These are phyloP conservation scores for Machaerirhynchus nigripectus DNA, from an alignment of 2,113 vertebrate genomes.

Conservation along the genomic window DNA sequence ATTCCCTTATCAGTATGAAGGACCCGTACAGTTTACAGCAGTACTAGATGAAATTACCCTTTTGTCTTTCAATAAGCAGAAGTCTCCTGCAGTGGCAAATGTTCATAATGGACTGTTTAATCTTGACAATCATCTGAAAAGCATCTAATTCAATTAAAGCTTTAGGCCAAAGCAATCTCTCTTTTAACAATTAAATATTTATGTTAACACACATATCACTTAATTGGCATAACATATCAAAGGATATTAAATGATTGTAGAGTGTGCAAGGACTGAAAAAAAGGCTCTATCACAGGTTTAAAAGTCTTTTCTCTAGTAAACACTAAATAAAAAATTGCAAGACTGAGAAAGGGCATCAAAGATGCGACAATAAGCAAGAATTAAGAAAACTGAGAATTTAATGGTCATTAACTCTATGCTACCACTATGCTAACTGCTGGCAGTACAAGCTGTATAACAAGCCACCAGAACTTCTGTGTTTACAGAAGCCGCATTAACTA, in stretches of 20 bases:
- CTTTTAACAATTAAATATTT: conserved; percentile 63
- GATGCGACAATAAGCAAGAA: neutral
- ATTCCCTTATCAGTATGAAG: conserved; percentile 47
- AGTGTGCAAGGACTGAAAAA: neutral
- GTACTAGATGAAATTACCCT: conserved; percentile 50
- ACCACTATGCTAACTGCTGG: neutral
- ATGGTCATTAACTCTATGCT: neutral
- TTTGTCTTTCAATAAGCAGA: conserved; percentile 60
- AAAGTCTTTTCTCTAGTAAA: neutral
- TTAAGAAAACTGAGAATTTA: neutral
- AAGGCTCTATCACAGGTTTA: neutral
- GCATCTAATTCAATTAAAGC: conserved; percentile 63
- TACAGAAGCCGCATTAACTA: neutral
- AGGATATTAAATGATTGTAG: neutral
- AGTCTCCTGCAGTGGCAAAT: conserved; percentile 50
- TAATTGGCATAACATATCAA: conserved; percentile 41
- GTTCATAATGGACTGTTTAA: conserved; percentile 58
- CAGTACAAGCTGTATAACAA: neutral
- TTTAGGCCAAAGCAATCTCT: conserved; percentile 35
- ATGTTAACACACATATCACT: conserved; percentile 25
- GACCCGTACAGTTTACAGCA: conserved; percentile 33
- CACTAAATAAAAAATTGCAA: neutral
- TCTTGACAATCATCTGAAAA: conserved; percentile 60
- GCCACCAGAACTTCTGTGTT: neutral
- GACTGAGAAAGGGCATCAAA: neutral